Evolutionary conservation across 2,888 invertebrate species (phyloP), one percentile per base, ranked within the genome.

Genomic region (Pandemis heparana): DNA sequence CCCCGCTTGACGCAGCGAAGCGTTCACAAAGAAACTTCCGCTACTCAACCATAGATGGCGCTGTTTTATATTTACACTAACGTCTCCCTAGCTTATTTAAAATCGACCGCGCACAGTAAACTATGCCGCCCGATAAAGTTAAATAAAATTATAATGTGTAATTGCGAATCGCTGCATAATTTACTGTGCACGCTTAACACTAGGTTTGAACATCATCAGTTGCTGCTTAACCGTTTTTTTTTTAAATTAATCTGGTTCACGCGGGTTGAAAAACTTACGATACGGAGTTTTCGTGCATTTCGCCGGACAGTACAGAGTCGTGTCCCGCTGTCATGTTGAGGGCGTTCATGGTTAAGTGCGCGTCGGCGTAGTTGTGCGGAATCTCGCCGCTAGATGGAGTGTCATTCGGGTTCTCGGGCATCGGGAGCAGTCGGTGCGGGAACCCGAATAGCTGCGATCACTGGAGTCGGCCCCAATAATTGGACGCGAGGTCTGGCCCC

Each of bases 371-470:
- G 87, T 93, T 94, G 90, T 94, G 94, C 87, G 91, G 89, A 68
- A 91, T 84, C 65, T 94, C 94, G 82, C 89, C 89, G 86, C 89
- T 90, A 91, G 94, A 92, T 90, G 92, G 92, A 83, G 91, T 81
- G 85, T 91, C 91, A 10, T 23, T 89, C 95, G 96, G 96, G 95
- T 95, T 96, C 89, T 96, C 96, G 77, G 95, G 94, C 95, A 96
- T 92, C 87, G 91, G 95, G 92, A 97, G 95, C 76, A 97, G 95
- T 88, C 97, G 96, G 92, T 97, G 96, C 87, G 97, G 96, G 95
- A 97, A 97, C 96, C 97, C 97, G 95, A 97, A 97, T 86, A 97
- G 97, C 96, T 97, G 97, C 94, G 97, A 98, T 98, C 98, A 97
- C 96, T 97, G 98, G 92, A 98, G 96, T 91, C 98, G 95, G 51